These are phyloP conservation scores for Acarapis woodi DNA, from an alignment of 1,140 invertebrate species.

Conservation along the genomic window DNA sequence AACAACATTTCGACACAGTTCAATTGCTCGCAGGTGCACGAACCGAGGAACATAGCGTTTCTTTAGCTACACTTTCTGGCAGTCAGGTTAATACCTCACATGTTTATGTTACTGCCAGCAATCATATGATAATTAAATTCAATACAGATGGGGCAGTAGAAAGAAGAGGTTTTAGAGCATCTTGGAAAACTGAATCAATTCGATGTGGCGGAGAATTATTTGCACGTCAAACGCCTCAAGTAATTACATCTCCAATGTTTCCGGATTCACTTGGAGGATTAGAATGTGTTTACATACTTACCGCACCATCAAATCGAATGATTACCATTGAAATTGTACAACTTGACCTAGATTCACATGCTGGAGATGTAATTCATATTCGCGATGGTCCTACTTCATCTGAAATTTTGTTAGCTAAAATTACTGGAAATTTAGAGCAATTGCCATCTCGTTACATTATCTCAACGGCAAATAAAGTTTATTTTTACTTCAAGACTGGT, in stretches of 20 bases:
- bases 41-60: slow-evolving; percentile 72
- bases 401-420: slow-evolving; percentile 41
- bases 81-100: slow-evolving; percentile 41
- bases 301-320: slow-evolving; percentile 54
- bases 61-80: slow-evolving; percentile 64
- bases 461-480: slow-evolving; percentile 59
- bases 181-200: slow-evolving; percentile 37
- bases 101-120: slow-evolving; percentile 69
- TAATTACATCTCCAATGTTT: slow-evolving; percentile 56
- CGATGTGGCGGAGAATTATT: slow-evolving; percentile 46
- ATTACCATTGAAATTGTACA: slow-evolving; percentile 63
- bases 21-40: slow-evolving; percentile 76
- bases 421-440: slow-evolving; percentile 53
- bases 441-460: slow-evolving; percentile 34
- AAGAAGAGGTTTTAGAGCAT: slow-evolving; percentile 47
- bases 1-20: slow-evolving; percentile 79
- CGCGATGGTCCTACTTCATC: slow-evolving; percentile 62
- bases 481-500: slow-evolving; percentile 59
- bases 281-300: slow-evolving; percentile 71
- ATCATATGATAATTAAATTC: slow-evolving; percentile 94
- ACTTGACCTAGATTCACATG: slow-evolving; percentile 48
- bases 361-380: slow-evolving; percentile 60
- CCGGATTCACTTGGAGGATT: slow-evolving; percentile 64
- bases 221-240: slow-evolving; percentile 12
- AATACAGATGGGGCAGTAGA: slow-evolving; percentile 73